Evolutionary conservation across 2,113 vertebrate genomes (phyloP).

Genomic region (Psophia crepitans): DNA sequence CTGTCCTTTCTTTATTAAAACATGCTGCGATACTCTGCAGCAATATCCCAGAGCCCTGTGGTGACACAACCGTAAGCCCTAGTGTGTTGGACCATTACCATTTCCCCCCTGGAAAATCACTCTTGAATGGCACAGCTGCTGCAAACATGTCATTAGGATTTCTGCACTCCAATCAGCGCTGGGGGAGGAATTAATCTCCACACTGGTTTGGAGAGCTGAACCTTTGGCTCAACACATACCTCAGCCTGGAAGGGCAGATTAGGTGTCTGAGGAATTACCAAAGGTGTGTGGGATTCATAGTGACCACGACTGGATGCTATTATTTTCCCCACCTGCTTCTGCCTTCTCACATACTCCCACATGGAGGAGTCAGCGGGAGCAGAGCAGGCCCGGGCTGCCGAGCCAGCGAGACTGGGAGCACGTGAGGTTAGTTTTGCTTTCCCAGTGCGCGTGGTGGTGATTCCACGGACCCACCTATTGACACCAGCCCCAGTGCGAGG

Average conservation of each 20-base stretch:
- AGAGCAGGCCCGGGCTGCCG: background rate
- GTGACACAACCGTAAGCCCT: slow-evolving; percentile 47
- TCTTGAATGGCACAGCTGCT: slow-evolving; percentile 62
- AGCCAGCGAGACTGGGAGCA: background rate
- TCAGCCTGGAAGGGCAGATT: slow-evolving; percentile 53
- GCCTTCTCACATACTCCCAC: background rate
- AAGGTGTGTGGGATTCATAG: slow-evolving; percentile 56
- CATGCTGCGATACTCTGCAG: slow-evolving; percentile 44
- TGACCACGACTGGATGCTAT: slow-evolving; percentile 30
- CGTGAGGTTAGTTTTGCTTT: background rate
- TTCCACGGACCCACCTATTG: accelerated
- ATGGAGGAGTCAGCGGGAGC: background rate
- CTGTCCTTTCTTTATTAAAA: slow-evolving; percentile 64
- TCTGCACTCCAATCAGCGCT: slow-evolving; percentile 38
- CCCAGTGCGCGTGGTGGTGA: background rate
- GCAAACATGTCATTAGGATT: slow-evolving; percentile 60
- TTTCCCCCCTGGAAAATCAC: slow-evolving; percentile 63
- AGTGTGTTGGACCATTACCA: slow-evolving; percentile 55
- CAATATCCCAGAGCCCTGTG: slow-evolving; percentile 56
- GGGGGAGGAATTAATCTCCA: slow-evolving; percentile 40
- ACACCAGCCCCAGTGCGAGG: accelerated
- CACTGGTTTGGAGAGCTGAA: slow-evolving; percentile 20
- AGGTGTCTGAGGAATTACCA: slow-evolving; percentile 54
- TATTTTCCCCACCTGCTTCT: slow-evolving; percentile 47
- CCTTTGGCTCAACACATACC: slow-evolving; percentile 37